Conservation (phyloP, 1,140 invertebrate species). For the Dolichoris vasculosae region DNA sequence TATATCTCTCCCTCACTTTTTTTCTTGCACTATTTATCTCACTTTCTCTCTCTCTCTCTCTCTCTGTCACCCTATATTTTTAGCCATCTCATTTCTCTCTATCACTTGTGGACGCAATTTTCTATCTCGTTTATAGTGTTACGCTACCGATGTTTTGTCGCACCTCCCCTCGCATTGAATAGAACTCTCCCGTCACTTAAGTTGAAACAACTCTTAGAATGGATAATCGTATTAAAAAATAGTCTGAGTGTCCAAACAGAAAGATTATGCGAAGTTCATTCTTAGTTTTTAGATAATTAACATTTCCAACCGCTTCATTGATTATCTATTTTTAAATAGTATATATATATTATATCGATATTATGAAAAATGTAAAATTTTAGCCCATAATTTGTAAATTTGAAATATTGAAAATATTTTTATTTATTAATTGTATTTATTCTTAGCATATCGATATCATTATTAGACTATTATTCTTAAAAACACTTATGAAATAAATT, state of each 20-base stretch:
- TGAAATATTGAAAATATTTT: too few species aligned
- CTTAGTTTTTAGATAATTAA: constrained; percentile 15
- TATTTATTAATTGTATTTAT: too few species aligned
- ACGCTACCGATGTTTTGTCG: neutral
- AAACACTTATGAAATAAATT: too few species aligned
- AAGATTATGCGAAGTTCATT: constrained; percentile 25
- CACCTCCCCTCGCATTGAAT: constrained; percentile 8
- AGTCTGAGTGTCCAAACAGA: constrained; percentile 28
- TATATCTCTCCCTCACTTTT: constrained; percentile 43
- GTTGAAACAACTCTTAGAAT: constrained; percentile 39
- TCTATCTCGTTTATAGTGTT: constrained; percentile 45
- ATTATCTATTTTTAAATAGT: neutral
- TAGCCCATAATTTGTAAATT: too few species aligned
- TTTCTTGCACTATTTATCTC: constrained; percentile 39
- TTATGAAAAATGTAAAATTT: neutral
- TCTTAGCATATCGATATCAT: too few species aligned
- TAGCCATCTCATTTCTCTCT: neutral
- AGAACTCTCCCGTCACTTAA: constrained; percentile 31
- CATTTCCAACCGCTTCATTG: neutral
- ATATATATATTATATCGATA: neutral
- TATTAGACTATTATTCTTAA: too few species aligned
- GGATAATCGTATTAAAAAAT: constrained; percentile 52
- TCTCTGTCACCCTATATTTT: neutral
- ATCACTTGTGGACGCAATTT: constrained; percentile 37
- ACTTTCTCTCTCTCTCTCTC: neutral